These are phyloP conservation scores for Bubo blakistoni DNA, from an alignment of 2,113 vertebrate genomes.

Conservation along the genomic window DNA sequence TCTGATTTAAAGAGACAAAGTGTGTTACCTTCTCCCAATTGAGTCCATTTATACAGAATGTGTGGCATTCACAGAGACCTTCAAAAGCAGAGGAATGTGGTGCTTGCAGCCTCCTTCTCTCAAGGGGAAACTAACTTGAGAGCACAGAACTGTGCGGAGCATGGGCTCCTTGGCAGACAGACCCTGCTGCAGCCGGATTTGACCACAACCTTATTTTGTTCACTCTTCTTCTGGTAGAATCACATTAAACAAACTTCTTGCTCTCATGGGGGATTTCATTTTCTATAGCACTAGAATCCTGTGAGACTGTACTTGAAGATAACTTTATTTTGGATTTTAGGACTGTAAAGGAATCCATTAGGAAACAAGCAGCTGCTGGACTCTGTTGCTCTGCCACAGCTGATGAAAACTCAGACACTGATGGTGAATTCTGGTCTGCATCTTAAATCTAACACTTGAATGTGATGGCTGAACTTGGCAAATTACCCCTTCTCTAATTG, in stretches of 20 bases:
- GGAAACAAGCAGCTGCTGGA: not conserved
- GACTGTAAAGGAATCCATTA: not conserved
- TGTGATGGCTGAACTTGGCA: not conserved
- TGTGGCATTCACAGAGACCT: not conserved
- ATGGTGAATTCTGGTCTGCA: not conserved
- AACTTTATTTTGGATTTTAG: not conserved
- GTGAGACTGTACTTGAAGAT: not conserved
- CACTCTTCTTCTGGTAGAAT: not conserved
- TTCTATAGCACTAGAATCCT: not conserved
- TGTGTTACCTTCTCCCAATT: not conserved
- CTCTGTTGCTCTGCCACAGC: not conserved
- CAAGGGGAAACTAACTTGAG: not conserved
- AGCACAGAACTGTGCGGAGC: fast-evolving
- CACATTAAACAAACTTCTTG: not conserved
- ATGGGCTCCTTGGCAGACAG: not conserved
- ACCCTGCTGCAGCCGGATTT: not conserved
- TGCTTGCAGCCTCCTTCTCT: not conserved
- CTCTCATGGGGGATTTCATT: not conserved
- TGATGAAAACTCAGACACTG: not conserved
- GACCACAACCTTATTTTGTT: not conserved
- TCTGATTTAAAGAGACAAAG: not conserved
- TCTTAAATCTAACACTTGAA: not conserved
- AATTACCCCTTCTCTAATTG: not conserved
- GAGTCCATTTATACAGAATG: not conserved
- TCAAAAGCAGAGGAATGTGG: not conserved